Evolutionary conservation across 2,113 vertebrate genomes (phyloP), one percentile per base, ranked within the genome.

Genomic region (Onychostoma macrolepis): DNA sequence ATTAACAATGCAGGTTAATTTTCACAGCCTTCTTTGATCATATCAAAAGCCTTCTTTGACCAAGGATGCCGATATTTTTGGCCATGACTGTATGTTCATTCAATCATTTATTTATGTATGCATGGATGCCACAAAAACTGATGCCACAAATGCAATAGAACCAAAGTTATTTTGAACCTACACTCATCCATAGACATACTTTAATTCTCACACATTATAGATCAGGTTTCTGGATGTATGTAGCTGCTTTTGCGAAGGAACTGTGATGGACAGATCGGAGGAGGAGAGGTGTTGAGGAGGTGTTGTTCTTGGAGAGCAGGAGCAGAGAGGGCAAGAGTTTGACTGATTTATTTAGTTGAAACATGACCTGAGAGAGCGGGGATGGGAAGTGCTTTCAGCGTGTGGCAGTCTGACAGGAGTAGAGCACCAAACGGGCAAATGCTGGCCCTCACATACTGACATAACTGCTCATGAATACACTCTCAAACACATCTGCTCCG

Each of bases 341-440:
- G 88, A 89, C 33, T 81, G 88, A 85, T 86, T 36, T 30, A 9
- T 53, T 77, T 41, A 63, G 71, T 71, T 92, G 91, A 92, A 92
- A 92, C 92, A 93, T 93, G 93, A 94, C 93, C 94, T 69, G 89
- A 94, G 91, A 92, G 92, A 91, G 93, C 92, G 90, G 90, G 89
- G 89, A 92, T 90, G 85, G 45, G 91, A 89, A 41, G 85, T 50
- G 92, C 91, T 56, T 81, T 85, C 91, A 94, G 93, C 93, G 21
- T 61, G 21, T 61, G 56, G 56, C 92, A 90, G 91, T 89, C 92
- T 94, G 94, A 94, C 94, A 94, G 93, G 92, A 93, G 92, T 90
- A 92, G 89, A 89, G 90, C 84, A 91, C 92, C 93, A 93, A 92
- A 90, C 92, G 91, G 86, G 89, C 77, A 76, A 80, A 84, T 61